Base-by-base conservation (phyloP, 2,113 vertebrate species). In the Hoplias malabaricus region DNA sequence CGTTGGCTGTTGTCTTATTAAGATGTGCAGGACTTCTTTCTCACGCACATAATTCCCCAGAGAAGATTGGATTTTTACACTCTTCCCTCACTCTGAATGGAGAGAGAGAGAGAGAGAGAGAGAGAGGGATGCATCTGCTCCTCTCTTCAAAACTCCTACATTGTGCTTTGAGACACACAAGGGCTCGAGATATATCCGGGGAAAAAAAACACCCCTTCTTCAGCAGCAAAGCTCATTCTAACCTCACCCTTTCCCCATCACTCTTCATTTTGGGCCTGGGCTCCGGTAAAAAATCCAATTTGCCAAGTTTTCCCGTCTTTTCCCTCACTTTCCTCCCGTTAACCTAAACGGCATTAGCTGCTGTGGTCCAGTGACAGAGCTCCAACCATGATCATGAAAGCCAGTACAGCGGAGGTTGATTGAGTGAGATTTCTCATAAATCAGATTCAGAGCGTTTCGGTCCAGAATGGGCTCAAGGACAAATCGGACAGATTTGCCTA, bases 11-110 rank as follows among this genome's bases (percentile, higher is more conserved):
- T 75, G 74, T 73, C 72, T 75, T 81, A 76, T 83, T 80, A 80
- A 68, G 71, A 62, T 83, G 80, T 80, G 80, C 70, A 73, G 68
- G 81, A 76, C 62, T 86, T 88, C 88, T 89, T 80, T 89, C 75
- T 79, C 67, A 79, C 72, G 83, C 80, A 83, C 87, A 85, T 53
- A 53, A 53, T 84, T 86, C 85, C 73, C 75, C 16, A 68, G 81
- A 84, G 82, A 34, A 90, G 81, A 80, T 50, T 71, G 76, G 77
- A 81, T 86, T 81, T 83, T 80, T 72, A 75, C 72, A 80, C 84
- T 57, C 31, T 14, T n/a, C 46, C 8, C 73, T 68, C 70, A 65
- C 73, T n/a, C 65, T 83, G 73, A 83, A 80, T 77, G 69, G 54
- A 62, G 43, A n/a, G n/a, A n/a, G n/a, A n/a, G n/a, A n/a, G n/a